Evolutionary conservation across 1,140 invertebrate species (phyloP).

Genomic region (Drosophila tsacasi): DNA sequence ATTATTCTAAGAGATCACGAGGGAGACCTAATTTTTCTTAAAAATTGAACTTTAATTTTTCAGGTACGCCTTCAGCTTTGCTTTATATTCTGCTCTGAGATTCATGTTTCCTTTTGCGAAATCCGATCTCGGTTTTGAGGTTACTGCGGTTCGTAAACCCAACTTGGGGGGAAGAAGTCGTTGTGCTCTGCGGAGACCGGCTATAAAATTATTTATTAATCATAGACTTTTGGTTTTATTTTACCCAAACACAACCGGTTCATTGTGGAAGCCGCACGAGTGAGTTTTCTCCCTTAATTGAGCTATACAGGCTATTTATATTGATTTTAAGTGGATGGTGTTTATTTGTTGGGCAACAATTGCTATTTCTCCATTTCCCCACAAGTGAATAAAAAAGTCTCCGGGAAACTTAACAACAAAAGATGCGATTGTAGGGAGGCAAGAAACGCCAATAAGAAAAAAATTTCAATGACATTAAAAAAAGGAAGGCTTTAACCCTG

Average conservation of each 20-base stretch:
- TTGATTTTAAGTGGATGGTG: conserved; percentile 56
- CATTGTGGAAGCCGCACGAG: conserved; percentile 44
- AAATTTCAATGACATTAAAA: conserved; percentile 12
- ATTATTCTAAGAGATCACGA: conserved; percentile 13
- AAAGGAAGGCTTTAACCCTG: neutral
- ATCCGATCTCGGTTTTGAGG: conserved; percentile 36
- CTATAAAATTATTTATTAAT: conserved; percentile 44
- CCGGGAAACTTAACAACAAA: conserved; percentile 14
- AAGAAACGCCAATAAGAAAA: conserved; percentile 18
- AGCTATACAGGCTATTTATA: conserved; percentile 50
- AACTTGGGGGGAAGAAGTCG: conserved; percentile 27
- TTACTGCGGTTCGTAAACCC: conserved; percentile 44
- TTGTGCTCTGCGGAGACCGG: conserved; percentile 21
- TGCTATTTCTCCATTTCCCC: conserved; percentile 30
- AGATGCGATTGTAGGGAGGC: neutral
- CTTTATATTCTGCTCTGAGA: neutral
- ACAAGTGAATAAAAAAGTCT: conserved; percentile 14
- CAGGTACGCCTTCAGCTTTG: neutral
- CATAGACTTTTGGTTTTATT: conserved; percentile 51
- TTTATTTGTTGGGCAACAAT: conserved; percentile 43
- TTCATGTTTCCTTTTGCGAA: conserved; percentile 21
- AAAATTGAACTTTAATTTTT: too few relatives aligned
- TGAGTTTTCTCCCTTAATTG: conserved; percentile 42
- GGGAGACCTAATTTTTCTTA: neutral
- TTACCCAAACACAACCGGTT: conserved; percentile 46